These are phyloP conservation scores for Leptinotarsa tumamoca DNA, from an alignment of 2,888 invertebrate genomes.

Conservation along the genomic window DNA sequence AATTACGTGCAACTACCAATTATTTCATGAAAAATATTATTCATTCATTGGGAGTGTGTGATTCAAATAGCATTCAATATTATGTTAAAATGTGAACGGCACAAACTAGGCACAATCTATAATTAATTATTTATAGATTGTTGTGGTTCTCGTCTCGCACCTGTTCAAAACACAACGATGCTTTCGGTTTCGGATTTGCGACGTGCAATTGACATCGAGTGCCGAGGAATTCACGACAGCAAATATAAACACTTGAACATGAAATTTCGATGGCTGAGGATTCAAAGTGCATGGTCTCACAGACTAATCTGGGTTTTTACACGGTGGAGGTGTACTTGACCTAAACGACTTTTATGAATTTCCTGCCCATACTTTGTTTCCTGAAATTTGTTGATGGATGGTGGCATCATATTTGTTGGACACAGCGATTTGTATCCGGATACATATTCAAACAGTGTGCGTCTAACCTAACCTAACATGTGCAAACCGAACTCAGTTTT, in stretches of 20 bases:
- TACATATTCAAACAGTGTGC: too few relatives aligned
- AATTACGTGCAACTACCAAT: constrained; percentile 35
- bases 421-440: too few relatives aligned
- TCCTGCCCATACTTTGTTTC: too few relatives aligned
- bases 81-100: constrained; percentile 40
- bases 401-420: too few relatives aligned
- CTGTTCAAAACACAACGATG: constrained; percentile 31
- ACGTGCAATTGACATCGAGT: constrained; percentile 31
- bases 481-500: too few relatives aligned
- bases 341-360: too few relatives aligned
- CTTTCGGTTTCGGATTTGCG: constrained; percentile 15
- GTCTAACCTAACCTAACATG: too few relatives aligned
- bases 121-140: constrained; percentile 27
- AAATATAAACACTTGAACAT: constrained; percentile 21
- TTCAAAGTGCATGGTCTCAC: background rate
- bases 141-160: constrained; percentile 26
- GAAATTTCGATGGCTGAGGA: background rate
- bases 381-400: too few relatives aligned
- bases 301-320: background rate
- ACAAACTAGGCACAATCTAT: constrained; percentile 25
- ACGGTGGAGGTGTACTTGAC: too few relatives aligned
- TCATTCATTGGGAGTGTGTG: constrained; percentile 36
- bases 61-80: constrained; percentile 35
- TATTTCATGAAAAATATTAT: constrained; percentile 38
- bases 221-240: constrained; percentile 20